phyloP scores from a whole-genome alignment of 1,140 invertebrate genomes.

The Zaprionus nigranus region DNA sequence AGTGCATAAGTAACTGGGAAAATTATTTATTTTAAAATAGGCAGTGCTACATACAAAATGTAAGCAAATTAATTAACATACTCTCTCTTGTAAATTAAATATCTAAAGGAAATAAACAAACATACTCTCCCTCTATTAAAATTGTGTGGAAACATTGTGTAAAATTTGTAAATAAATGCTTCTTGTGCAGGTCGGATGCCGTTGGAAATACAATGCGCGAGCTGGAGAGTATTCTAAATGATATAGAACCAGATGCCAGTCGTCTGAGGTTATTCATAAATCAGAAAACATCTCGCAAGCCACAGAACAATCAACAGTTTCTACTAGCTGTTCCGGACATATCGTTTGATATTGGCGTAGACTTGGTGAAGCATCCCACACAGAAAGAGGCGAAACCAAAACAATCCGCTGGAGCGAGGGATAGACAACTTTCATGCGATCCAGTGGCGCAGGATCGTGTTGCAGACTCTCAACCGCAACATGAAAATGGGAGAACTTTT shows the following conservation, averaged over 20 bases:
- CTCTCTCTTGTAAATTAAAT: too few species aligned
- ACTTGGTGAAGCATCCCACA: slow-evolving; percentile 14
- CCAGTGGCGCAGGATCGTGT: not conserved
- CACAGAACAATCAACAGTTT: slow-evolving; percentile 5
- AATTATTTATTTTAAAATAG: not conserved
- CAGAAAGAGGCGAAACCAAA: not conserved
- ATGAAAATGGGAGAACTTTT: not conserved
- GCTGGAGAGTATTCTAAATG: slow-evolving; percentile 44
- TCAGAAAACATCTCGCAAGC: slow-evolving; percentile 30
- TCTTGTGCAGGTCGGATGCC: not conserved
- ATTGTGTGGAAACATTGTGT: too few species aligned
- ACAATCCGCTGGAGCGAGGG: not conserved
- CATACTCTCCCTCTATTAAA: too few species aligned
- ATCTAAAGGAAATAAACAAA: too few species aligned
- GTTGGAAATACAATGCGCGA: slow-evolving; percentile 32
- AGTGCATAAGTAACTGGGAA: not conserved
- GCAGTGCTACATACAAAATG: not conserved
- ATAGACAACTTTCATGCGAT: not conserved
- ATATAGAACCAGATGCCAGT: slow-evolving; percentile 7
- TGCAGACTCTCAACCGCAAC: not conserved
- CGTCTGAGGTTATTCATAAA: slow-evolving; percentile 34
- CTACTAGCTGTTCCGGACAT: slow-evolving; percentile 13
- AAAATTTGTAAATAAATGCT: too few species aligned
- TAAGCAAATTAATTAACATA: not conserved
- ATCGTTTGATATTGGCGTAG: slow-evolving; percentile 51